Conservation (phyloP, 2,888 invertebrate species). For the Tiliacea citrago region DNA sequence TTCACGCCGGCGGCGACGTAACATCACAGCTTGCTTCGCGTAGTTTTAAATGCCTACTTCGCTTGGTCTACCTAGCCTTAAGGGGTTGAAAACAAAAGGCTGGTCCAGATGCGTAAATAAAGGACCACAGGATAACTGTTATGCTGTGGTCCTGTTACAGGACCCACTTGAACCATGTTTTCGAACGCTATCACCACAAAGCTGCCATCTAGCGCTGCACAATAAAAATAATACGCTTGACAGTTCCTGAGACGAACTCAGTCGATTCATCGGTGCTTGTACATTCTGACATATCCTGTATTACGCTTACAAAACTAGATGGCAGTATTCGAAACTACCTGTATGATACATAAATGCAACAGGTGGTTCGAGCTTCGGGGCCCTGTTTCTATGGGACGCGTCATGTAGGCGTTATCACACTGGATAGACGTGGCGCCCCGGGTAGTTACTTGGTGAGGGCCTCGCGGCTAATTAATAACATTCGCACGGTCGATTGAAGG, state of each 20-base stretch:
- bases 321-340: constrained; percentile 24
- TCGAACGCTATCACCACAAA: not conserved
- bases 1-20: too few relatives aligned
- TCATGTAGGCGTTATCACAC: constrained; percentile 21
- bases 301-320: constrained; percentile 28
- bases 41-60: too few relatives aligned
- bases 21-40: too few relatives aligned
- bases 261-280: not conserved
- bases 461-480: too few relatives aligned
- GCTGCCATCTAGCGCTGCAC: constrained; percentile 43
- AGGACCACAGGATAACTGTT: not conserved
- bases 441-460: too few relatives aligned
- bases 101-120: too few relatives aligned
- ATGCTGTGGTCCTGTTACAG: too few relatives aligned
- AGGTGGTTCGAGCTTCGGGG: constrained; percentile 14
- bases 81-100: not conserved
- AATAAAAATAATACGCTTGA: constrained; percentile 15
- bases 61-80: too few relatives aligned
- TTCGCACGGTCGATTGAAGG: too few relatives aligned
- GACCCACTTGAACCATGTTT: not conserved
- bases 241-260: not conserved
- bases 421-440: constrained; percentile 1
- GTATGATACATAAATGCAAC: constrained; percentile 15
- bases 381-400: constrained; percentile 13
- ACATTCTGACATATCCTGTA: not conserved